A percentile compares a stretch with the other conserved stretches of the same genome.
These are phyloP conservation scores for Manacus vitellinus DNA, from an alignment of 2,113 vertebrate genomes.

Conservation along the genomic window DNA sequence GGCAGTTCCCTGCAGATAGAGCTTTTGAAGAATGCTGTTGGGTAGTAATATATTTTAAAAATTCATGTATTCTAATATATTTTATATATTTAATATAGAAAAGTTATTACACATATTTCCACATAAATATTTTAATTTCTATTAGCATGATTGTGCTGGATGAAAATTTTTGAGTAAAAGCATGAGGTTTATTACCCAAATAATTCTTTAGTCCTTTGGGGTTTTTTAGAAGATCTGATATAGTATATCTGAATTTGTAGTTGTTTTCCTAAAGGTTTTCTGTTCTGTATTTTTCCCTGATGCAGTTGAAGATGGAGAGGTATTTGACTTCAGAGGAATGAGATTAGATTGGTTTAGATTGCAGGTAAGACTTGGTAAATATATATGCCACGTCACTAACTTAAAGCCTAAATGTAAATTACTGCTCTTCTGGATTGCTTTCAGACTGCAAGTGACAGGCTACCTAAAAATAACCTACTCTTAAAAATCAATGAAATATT, in stretches of 20 bases:
- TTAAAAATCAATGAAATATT: not conserved
- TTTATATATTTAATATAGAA: not conserved
- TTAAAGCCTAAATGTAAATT: not conserved
- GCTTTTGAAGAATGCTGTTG: not conserved
- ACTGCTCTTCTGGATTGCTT: not conserved
- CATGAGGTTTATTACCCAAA: not conserved
- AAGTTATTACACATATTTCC: not conserved
- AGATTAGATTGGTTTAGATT: slow-evolving; percentile 98
- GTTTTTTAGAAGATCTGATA: not conserved
- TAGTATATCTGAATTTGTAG: not conserved
- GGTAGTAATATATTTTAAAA: not conserved
- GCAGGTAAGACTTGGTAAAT: slow-evolving; percentile 81
- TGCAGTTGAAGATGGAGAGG: slow-evolving; percentile 97
- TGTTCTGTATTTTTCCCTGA: slow-evolving; percentile 12
- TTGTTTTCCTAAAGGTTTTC: not conserved
- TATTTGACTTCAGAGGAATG: slow-evolving; percentile 99
- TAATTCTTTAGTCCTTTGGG: not conserved
- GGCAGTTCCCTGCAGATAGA: not conserved
- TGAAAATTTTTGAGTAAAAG: not conserved
- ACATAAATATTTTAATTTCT: not conserved
- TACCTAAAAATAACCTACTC: not conserved
- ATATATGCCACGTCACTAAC: accelerated
- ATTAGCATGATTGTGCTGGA: not conserved
- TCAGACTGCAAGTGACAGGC: not conserved
- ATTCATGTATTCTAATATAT: not conserved